Evolutionary conservation across 1,140 invertebrate species (phyloP).

Genomic region (Zaprionus ornatus): DNA sequence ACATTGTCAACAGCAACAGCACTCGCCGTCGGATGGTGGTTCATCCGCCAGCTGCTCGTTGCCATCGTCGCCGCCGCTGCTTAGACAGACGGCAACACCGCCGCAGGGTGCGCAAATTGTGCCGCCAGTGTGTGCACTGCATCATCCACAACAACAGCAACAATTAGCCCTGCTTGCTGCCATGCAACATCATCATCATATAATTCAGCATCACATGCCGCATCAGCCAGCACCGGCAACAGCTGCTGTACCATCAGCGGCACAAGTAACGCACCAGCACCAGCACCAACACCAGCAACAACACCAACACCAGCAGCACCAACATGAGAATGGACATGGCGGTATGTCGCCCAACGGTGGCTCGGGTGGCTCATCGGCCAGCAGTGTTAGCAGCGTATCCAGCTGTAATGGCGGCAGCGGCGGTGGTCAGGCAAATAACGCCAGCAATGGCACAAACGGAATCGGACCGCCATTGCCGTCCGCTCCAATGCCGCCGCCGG

Average conservation of each 20-base stretch:
- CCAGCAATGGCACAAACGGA: conserved; percentile 56
- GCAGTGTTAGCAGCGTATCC: conserved; percentile 69
- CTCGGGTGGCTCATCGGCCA: conserved; percentile 64
- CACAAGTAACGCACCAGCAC: conserved; percentile 40
- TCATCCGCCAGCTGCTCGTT: conserved; percentile 62
- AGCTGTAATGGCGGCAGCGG: conserved; percentile 56
- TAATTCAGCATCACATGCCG: conserved; percentile 44
- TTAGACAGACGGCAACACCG: conserved; percentile 75
- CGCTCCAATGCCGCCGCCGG: conserved; percentile 49
- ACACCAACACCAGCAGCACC: conserved; percentile 40
- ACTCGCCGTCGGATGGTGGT: conserved; percentile 66
- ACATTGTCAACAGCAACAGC: conserved; percentile 43
- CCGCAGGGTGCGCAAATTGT: conserved; percentile 75
- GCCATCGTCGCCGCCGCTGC: conserved; percentile 71
- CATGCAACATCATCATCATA: conserved; percentile 71
- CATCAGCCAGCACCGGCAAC: conserved; percentile 26
- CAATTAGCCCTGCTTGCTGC: conserved; percentile 76
- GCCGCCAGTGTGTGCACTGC: conserved; percentile 77
- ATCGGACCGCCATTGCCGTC: conserved; percentile 54
- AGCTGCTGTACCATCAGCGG: conserved; percentile 51
- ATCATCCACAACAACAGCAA: conserved; percentile 80
- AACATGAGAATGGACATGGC: conserved; percentile 63
- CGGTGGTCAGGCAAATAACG: conserved; percentile 47
- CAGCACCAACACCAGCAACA: conserved; percentile 43
- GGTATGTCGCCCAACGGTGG: conserved; percentile 62